phyloP scores from a whole-genome alignment of 35 echinoderm and acorn worm genomes.

The Heliocidaris tuberculata region DNA sequence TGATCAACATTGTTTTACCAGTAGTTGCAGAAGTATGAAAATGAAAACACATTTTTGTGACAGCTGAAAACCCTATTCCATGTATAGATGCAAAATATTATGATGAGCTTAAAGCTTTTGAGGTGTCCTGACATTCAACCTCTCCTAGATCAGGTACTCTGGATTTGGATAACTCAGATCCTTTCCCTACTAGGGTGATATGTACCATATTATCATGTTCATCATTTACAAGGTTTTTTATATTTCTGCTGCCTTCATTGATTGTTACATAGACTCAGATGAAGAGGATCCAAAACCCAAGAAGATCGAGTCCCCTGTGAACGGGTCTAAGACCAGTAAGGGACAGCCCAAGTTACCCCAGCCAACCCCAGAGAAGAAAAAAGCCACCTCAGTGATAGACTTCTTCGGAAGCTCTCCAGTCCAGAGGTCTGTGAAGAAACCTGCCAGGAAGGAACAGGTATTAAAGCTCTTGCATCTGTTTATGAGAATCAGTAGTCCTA shows the following conservation, averaged over 20 bases:
- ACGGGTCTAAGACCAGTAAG: not conserved
- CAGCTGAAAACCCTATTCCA: too few species aligned
- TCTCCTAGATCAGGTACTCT: too few species aligned
- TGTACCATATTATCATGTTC: not conserved
- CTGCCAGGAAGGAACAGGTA: slow-evolving; percentile 10
- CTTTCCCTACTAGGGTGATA: too few species aligned
- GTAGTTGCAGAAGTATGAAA: too few species aligned
- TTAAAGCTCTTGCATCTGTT: not conserved
- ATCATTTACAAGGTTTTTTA: not conserved
- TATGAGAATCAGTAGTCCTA: too few species aligned
- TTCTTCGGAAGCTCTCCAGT: slow-evolving; percentile 83
- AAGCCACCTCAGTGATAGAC: slow-evolving; percentile 57
- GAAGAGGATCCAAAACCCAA: slow-evolving; percentile 38
- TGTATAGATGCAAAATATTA: too few species aligned
- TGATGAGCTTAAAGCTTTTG: too few species aligned
- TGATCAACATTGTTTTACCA: too few species aligned
- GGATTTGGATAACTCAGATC: too few species aligned
- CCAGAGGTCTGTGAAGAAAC: slow-evolving; percentile 74
- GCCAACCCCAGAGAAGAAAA: slow-evolving; percentile 44
- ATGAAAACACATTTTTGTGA: too few species aligned
- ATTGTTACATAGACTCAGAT: not conserved
- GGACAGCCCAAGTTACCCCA: slow-evolving; percentile 29
- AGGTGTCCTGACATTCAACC: too few species aligned
- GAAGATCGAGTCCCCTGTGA: slow-evolving; percentile 40
- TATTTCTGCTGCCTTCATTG: not conserved